Evolutionary conservation across 2,797 vertebrate species (phyloP).

Genomic region (Neopelma chrysocephalum): DNA sequence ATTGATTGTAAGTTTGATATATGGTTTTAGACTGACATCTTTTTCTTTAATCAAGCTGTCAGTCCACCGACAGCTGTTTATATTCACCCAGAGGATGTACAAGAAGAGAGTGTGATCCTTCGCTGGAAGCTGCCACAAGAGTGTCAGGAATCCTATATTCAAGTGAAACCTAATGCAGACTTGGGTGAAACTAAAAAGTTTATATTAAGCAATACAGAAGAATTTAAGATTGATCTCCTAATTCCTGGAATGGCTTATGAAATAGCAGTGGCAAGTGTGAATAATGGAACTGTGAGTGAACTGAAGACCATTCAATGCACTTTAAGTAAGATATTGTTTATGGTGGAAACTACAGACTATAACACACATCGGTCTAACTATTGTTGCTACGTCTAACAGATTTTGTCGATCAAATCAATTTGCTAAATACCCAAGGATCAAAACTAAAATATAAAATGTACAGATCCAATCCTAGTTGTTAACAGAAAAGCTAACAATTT

Average conservation of each 20-base stretch:
- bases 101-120: slow-evolving; percentile 75
- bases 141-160: slow-evolving; percentile 75
- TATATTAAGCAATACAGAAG: slow-evolving; percentile 72
- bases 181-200: slow-evolving; percentile 30
- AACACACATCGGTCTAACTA: background rate
- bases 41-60: slow-evolving; percentile 73
- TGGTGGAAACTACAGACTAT: background rate
- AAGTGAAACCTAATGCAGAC: slow-evolving; percentile 50
- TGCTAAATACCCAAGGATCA: background rate
- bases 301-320: slow-evolving; percentile 77
- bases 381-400: background rate
- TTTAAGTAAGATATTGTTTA: slow-evolving; percentile 75
- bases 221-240: slow-evolving; percentile 75
- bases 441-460: background rate
- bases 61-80: slow-evolving; percentile 75
- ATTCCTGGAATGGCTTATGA: slow-evolving; percentile 83
- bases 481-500: background rate
- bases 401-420: background rate
- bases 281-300: slow-evolving; percentile 79
- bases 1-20: background rate
- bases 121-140: slow-evolving; percentile 77
- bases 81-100: slow-evolving; percentile 57
- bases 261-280: slow-evolving; percentile 78
- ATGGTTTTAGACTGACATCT: background rate
- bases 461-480: background rate